phyloP scores from a whole-genome alignment of 2,113 vertebrate species.

The Deroptyus accipitrinus region DNA sequence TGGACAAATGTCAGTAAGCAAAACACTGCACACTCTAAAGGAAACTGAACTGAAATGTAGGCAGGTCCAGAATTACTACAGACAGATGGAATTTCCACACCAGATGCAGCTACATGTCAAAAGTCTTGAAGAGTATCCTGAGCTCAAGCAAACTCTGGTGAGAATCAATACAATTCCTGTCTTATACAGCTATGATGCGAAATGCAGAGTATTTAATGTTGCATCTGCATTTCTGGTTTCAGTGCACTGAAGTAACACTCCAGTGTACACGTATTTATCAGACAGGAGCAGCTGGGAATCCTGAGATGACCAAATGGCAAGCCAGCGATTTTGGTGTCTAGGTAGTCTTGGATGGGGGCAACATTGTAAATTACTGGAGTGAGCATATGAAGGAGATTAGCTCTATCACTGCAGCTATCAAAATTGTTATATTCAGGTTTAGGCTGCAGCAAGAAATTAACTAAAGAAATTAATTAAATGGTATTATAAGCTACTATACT shows the following conservation, averaged over 20 bases:
- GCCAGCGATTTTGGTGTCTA: neutral
- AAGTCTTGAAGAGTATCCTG: neutral
- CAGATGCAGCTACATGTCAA: neutral
- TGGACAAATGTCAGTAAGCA: neutral
- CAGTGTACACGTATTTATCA: neutral
- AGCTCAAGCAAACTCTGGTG: neutral
- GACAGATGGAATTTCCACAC: neutral
- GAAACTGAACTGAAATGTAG: neutral
- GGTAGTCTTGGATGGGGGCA: neutral
- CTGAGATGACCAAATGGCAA: neutral
- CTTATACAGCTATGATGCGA: neutral
- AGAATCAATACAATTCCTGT: neutral
- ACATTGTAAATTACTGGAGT: neutral
- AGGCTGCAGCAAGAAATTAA: neutral
- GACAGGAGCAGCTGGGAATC: constrained; percentile 21
- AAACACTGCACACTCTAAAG: neutral
- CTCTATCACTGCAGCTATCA: neutral
- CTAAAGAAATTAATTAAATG: neutral
- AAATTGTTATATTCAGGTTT: neutral
- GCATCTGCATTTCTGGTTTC: neutral
- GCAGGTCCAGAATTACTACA: neutral
- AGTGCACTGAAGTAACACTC: neutral
- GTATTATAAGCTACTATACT: neutral
- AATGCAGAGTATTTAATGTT: neutral
- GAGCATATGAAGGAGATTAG: neutral